These are phyloP conservation scores for Procambarus virginalis DNA, from an alignment of 1,140 invertebrate species.

Conservation along the genomic window DNA sequence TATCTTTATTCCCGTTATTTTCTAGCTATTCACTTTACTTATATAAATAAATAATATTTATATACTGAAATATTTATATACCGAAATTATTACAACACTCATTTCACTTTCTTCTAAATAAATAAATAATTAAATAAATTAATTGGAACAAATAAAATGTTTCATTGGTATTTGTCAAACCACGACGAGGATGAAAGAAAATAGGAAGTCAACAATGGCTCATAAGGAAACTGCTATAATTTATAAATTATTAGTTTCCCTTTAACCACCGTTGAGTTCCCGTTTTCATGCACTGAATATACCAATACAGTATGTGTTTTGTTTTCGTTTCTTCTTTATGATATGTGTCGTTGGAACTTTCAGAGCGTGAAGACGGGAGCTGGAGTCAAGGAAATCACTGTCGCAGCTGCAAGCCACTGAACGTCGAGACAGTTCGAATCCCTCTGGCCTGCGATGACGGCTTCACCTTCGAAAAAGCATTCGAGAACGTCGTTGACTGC, in stretches of 20 bases:
- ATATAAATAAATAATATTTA: too few species aligned
- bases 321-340: background rate
- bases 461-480: constrained; percentile 44
- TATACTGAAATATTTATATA: too few species aligned
- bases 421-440: constrained; percentile 34
- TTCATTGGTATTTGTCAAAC: too few species aligned
- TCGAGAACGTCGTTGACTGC: constrained; percentile 49
- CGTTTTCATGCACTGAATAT: background rate
- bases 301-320: background rate
- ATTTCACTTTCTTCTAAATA: too few species aligned
- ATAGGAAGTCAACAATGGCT: background rate
- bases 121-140: too few species aligned
- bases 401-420: constrained; percentile 30
- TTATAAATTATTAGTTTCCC: background rate
- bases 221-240: background rate
- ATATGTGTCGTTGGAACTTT: background rate
- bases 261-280: background rate
- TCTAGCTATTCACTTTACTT: too few species aligned
- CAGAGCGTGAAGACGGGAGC: constrained; percentile 27
- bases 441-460: constrained; percentile 49
- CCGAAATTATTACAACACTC: too few species aligned
- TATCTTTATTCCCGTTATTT: too few species aligned
- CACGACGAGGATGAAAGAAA: too few species aligned
- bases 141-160: too few species aligned
- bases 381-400: constrained; percentile 48